Evolutionary conservation across 2,797 vertebrate genomes (phyloP).

Genomic region (Meriones psammophilus): DNA sequence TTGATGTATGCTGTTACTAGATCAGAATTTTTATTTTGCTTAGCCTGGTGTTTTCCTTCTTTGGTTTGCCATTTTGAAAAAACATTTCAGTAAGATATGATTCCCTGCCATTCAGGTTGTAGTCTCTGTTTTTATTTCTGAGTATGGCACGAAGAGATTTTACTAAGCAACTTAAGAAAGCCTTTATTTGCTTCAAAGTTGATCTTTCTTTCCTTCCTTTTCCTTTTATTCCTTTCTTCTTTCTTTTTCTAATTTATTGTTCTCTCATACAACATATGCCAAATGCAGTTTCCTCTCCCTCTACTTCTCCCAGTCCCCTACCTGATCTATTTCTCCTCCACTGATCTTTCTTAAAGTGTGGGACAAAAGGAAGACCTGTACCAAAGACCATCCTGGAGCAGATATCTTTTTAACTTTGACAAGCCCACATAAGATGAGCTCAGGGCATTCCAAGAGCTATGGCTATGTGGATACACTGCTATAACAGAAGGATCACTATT

Average conservation of each 20-base stretch:
- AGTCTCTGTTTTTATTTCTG: conserved; percentile 58
- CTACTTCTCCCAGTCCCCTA: neutral
- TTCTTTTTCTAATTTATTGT: neutral
- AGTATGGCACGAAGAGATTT: conserved; percentile 5
- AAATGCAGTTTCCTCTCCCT: neutral
- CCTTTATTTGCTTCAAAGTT: conserved; percentile 60
- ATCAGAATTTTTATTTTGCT: conserved; percentile 30
- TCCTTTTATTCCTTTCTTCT: too few relatives aligned
- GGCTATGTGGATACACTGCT: neutral
- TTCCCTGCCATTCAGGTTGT: neutral
- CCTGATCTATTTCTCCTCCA: neutral
- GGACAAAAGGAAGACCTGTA: conserved; percentile 43
- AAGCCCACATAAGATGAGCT: neutral
- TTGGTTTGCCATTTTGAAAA: conserved; percentile 41
- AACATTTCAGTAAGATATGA: neutral
- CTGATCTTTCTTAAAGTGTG: conserved; percentile 56
- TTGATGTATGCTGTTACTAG: neutral
- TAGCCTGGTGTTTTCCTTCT: conserved; percentile 46
- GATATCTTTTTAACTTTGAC: neutral
- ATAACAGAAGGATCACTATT: neutral
- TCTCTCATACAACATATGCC: neutral
- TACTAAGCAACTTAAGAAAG: conserved; percentile 57
- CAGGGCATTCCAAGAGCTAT: neutral
- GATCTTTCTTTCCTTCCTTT: conserved; percentile 25
- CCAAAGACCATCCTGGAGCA: neutral